Conservation (phyloP, 2,113 vertebrate species). For the Arizona elegans region DNA sequence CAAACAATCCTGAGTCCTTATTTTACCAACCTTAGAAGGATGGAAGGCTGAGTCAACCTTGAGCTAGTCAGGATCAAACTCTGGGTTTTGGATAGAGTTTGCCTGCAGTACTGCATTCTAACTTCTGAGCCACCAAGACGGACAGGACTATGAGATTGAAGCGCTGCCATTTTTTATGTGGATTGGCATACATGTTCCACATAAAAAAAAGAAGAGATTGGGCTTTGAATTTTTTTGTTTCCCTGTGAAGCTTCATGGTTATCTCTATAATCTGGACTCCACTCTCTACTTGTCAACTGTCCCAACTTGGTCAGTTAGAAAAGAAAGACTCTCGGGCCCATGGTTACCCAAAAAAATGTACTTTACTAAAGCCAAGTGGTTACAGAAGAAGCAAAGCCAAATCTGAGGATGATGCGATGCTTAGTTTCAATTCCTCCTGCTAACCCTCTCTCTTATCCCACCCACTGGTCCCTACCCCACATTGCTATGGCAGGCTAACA, state of each 20-base stretch:
- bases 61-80: too few relatives aligned
- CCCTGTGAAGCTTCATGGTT: background rate
- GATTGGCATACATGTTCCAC: background rate
- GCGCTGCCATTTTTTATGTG: background rate
- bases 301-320: too few relatives aligned
- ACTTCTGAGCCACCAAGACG: too few relatives aligned
- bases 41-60: too few relatives aligned
- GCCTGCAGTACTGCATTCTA: too few relatives aligned
- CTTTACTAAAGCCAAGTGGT: background rate
- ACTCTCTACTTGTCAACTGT: background rate
- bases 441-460: background rate
- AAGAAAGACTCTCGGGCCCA: too few relatives aligned
- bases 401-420: background rate
- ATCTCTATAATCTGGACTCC: background rate
- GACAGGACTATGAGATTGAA: background rate
- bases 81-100: too few relatives aligned
- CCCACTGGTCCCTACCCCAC: background rate
- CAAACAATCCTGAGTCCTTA: accelerated
- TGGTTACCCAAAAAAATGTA: too few relatives aligned
- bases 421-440: background rate
- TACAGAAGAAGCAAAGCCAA: background rate
- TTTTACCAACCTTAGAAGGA: too few relatives aligned
- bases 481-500: background rate
- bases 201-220: too few relatives aligned
- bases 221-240: background rate